A percentile compares a stretch with the other conserved stretches of the same genome.
Evolutionary conservation across 2,797 vertebrate genomes (phyloP).

Genomic region (Chiroxiphia lanceolata): DNA sequence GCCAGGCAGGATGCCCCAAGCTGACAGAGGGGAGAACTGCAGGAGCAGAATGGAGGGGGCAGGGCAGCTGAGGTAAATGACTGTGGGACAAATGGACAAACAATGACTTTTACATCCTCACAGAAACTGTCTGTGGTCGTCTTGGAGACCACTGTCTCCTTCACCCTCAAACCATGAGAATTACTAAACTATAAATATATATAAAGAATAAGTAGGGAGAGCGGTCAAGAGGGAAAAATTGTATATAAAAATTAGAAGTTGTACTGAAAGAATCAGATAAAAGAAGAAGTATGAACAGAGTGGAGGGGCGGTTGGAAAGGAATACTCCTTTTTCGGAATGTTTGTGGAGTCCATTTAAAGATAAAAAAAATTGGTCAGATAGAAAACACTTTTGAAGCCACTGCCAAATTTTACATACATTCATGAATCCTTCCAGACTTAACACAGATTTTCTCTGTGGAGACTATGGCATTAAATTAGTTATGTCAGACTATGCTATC

Average conservation of each 20-base stretch:
- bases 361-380: accelerated
- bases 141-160: not conserved
- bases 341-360: not conserved
- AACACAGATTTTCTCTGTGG: not conserved
- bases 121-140: not conserved
- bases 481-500: not conserved
- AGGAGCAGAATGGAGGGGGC: not conserved
- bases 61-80: not conserved
- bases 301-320: not conserved
- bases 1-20: not conserved
- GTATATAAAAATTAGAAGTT: not conserved
- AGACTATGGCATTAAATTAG: not conserved
- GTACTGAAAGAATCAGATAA: not conserved
- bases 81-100: not conserved
- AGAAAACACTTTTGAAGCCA: not conserved
- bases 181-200: not conserved
- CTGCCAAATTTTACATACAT: not conserved
- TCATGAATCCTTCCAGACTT: not conserved
- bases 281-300: not conserved
- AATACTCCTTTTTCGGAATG: not conserved
- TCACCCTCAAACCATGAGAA: not conserved
- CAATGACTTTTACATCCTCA: not conserved
- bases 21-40: not conserved
- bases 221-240: not conserved
- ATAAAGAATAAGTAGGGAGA: not conserved